Percentiles rank a stretch among this genome's conserved stretches.
phyloP scores from a whole-genome alignment of 2,888 invertebrate species.

The Tetranychus piercei region DNA sequence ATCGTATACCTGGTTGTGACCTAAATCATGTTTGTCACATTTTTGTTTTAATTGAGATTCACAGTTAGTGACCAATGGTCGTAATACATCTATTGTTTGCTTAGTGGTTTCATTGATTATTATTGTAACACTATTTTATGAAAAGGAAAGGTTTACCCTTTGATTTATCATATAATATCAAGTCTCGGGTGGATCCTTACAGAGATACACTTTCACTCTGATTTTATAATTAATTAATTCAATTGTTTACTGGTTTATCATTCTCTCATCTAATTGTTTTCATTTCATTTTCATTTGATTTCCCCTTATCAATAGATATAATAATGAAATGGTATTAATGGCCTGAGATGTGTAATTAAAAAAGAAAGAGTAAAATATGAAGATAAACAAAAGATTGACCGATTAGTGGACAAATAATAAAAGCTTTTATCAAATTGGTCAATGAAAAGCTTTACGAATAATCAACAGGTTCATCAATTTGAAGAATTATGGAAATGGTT shows the following conservation, averaged over 20 bases:
- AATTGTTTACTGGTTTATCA: not conserved
- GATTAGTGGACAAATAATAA: no score
- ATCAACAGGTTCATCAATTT: no score
- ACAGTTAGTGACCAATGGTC: not conserved
- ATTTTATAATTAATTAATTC: not conserved
- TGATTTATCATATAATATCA: not conserved
- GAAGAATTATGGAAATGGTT: no score
- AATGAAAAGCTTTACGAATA: no score
- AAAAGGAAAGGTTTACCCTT: not conserved
- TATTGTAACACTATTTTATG: not conserved
- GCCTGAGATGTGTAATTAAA: no score
- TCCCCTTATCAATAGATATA: no score
- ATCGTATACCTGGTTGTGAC: not conserved
- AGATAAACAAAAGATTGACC: no score
- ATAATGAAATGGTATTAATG: no score
- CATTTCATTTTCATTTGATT: not conserved
- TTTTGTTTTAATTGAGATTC: not conserved
- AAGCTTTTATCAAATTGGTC: no score
- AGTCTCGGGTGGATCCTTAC: not conserved
- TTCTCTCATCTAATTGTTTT: not conserved
- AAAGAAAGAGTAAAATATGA: no score
- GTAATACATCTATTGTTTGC: not conserved
- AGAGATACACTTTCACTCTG: not conserved
- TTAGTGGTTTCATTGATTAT: not conserved
- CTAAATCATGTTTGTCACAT: not conserved